Conservation (phyloP, 2,888 invertebrate genomes). For the Druceiella hillmani region DNA sequence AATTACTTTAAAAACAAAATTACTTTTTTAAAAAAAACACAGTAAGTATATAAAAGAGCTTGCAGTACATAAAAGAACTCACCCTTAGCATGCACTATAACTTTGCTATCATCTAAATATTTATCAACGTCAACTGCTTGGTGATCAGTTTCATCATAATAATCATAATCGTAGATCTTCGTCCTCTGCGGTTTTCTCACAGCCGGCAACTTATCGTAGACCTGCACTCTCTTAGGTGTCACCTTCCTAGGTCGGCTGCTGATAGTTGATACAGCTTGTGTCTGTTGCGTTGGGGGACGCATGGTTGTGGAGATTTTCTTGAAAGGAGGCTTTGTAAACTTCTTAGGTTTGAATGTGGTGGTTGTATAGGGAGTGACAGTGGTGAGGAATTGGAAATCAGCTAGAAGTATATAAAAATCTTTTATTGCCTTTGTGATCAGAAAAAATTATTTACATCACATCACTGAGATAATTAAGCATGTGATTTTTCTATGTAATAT, state of each 20-base stretch:
- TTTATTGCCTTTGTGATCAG: too few species aligned
- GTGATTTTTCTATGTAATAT: too few species aligned
- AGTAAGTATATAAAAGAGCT: too few species aligned
- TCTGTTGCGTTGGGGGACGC: slow-evolving; percentile 28
- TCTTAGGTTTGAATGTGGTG: slow-evolving; percentile 27
- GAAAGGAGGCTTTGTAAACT: slow-evolving; percentile 34
- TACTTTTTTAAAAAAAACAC: too few species aligned
- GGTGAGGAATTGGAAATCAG: slow-evolving; percentile 44
- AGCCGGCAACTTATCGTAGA: slow-evolving; percentile 26
- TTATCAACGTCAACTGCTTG: slow-evolving; percentile 47
- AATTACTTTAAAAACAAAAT: too few species aligned
- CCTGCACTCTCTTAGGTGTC: neutral
- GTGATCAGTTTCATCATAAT: slow-evolving; percentile 61
- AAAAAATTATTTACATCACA: too few species aligned
- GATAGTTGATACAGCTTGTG: slow-evolving; percentile 18
- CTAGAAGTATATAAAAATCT: slow-evolving; percentile 27
- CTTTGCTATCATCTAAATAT: slow-evolving; percentile 51
- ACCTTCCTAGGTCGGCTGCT: slow-evolving; percentile 23
- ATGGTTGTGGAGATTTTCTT: slow-evolving; percentile 37
- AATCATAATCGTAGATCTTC: slow-evolving; percentile 51
- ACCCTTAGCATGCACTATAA: slow-evolving; percentile 50
- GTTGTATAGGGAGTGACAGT: slow-evolving; percentile 36
- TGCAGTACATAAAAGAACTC: slow-evolving; percentile 20
- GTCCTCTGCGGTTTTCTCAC: slow-evolving; percentile 13
- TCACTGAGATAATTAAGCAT: too few species aligned